Conservation (phyloP, 2,113 vertebrate species). For the Orthonyx spaldingii region DNA sequence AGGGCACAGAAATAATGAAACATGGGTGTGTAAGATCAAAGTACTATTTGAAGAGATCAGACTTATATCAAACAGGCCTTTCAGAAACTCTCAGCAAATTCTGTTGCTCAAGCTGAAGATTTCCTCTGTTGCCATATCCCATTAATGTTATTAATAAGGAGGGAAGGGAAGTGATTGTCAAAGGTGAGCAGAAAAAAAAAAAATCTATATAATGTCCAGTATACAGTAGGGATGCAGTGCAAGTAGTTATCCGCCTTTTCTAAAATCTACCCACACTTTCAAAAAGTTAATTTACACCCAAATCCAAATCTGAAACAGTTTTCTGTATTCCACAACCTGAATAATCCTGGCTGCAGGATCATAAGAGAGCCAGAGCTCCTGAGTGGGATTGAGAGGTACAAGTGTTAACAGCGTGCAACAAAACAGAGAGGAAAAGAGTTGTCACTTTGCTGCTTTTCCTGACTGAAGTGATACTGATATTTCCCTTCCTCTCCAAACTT, state of each 20-base stretch:
- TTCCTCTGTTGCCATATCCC: not conserved
- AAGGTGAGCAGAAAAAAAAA: not conserved
- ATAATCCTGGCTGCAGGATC: not conserved
- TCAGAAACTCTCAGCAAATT: not conserved
- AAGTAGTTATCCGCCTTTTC: not conserved
- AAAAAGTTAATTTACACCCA: not conserved
- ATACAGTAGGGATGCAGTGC: not conserved
- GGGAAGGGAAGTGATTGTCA: not conserved
- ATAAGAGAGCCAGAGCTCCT: not conserved
- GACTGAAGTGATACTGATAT: not conserved
- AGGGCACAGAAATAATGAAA: not conserved
- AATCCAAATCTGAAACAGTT: not conserved
- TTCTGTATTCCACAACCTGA: not conserved
- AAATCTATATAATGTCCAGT: not conserved
- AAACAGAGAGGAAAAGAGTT: not conserved
- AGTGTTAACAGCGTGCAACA: not conserved
- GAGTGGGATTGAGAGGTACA: not conserved
- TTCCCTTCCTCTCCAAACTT: not conserved
- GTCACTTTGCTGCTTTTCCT: not conserved
- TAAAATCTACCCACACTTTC: not conserved
- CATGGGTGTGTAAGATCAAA: not conserved
- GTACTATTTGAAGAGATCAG: not conserved
- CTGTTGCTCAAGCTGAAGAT: not conserved
- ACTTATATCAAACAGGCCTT: not conserved
- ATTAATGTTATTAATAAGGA: not conserved